phyloP scores from a whole-genome alignment of 2,797 vertebrate genomes.

The Pseudochirops corinnae region DNA sequence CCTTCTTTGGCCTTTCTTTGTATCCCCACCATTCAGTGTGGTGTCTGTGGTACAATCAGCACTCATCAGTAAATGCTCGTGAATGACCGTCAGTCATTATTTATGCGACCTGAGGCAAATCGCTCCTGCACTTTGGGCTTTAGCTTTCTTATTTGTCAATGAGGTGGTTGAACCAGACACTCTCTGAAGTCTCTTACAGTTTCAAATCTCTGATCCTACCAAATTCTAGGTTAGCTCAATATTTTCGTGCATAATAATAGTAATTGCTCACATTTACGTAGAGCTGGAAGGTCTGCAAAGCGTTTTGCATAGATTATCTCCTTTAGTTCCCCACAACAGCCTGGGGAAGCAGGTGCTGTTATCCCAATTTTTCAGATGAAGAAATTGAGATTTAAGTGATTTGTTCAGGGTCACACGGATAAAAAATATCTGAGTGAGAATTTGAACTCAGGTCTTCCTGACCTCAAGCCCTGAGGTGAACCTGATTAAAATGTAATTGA shows the following conservation, averaged over 20 bases:
- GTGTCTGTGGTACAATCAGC: background rate
- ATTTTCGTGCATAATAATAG: background rate
- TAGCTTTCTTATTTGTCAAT: background rate
- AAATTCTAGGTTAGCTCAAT: background rate
- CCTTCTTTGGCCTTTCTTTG: background rate
- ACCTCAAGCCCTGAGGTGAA: background rate
- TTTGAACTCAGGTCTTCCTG: background rate
- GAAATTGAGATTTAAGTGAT: background rate
- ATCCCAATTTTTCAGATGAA: background rate
- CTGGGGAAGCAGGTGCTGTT: background rate
- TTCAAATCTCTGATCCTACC: background rate
- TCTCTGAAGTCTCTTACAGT: background rate
- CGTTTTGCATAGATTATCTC: background rate
- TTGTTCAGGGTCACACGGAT: background rate
- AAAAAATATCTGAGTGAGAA: background rate
- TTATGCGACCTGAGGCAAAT: background rate
- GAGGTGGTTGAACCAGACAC: background rate
- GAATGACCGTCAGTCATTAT: background rate
- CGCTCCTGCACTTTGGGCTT: background rate
- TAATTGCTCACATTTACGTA: background rate
- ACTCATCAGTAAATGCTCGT: background rate
- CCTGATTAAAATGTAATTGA: too few relatives aligned
- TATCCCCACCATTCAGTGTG: background rate
- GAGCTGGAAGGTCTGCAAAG: background rate
- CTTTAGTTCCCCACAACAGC: background rate